Percentiles rank a stretch among this genome's conserved stretches.
phyloP scores from a whole-genome alignment of 1,140 invertebrate species.

The Micrasema minimum region DNA sequence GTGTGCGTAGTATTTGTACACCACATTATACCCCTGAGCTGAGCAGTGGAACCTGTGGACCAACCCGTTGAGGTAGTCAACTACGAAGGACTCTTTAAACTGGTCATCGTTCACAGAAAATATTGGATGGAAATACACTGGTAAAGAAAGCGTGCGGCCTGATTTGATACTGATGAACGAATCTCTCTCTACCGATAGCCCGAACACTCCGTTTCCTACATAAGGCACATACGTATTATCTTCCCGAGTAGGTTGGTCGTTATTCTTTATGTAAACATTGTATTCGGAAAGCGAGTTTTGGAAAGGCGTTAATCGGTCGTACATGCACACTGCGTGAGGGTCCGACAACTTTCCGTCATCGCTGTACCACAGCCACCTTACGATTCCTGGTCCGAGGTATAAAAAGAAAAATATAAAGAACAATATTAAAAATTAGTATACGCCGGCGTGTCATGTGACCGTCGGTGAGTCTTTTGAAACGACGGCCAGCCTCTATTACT shows the following conservation, averaged over 20 bases:
- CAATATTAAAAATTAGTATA: slow-evolving; percentile 71
- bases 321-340: slow-evolving; percentile 72
- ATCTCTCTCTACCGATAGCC: slow-evolving; percentile 72
- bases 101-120: slow-evolving; percentile 70
- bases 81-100: slow-evolving; percentile 71
- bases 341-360: slow-evolving; percentile 61
- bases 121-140: slow-evolving; percentile 79
- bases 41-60: slow-evolving; percentile 77
- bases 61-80: slow-evolving; percentile 75
- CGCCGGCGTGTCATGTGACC: slow-evolving; percentile 75
- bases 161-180: slow-evolving; percentile 76
- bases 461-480: slow-evolving; percentile 70
- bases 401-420: slow-evolving; percentile 71
- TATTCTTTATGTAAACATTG: slow-evolving; percentile 73
- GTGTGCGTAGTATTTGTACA: slow-evolving; percentile 82
- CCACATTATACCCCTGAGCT: slow-evolving; percentile 72
- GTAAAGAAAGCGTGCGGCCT: slow-evolving; percentile 76
- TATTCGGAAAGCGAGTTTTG: slow-evolving; percentile 70
- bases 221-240: slow-evolving; percentile 76
- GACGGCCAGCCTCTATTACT: slow-evolving; percentile 62
- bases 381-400: slow-evolving; percentile 73
- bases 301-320: slow-evolving; percentile 71
- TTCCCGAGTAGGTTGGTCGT: not conserved
- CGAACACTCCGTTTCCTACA: slow-evolving; percentile 83
- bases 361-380: slow-evolving; percentile 70